These are phyloP conservation scores for Nebria salina DNA, from an alignment of 2,888 invertebrate species.

Conservation along the genomic window DNA sequence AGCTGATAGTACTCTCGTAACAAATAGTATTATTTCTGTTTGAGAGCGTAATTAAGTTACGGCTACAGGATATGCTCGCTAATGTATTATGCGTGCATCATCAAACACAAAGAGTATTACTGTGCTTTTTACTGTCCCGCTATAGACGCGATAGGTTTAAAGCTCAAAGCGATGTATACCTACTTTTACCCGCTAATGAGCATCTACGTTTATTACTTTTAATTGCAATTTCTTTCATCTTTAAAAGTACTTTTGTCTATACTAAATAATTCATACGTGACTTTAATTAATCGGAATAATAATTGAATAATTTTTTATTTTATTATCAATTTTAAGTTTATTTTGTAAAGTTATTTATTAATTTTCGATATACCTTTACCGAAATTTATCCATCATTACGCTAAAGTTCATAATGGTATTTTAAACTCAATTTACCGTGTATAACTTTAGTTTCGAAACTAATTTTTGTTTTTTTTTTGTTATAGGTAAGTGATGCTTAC, in stretches of 20 bases:
- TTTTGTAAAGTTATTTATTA: too few species aligned
- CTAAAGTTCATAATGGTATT: too few species aligned
- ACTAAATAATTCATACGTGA: too few species aligned
- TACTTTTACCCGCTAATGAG: neutral
- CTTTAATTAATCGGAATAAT: too few species aligned
- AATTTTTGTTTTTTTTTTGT: neutral
- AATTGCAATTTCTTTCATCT: neutral
- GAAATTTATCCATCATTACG: too few species aligned
- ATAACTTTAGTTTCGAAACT: too few species aligned
- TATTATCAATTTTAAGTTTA: too few species aligned
- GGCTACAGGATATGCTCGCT: neutral
- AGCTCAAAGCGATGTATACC: neutral
- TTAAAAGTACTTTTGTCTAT: too few species aligned
- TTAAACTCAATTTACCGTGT: neutral
- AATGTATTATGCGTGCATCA: neutral
- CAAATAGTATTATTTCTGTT: neutral
- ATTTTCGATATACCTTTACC: too few species aligned
- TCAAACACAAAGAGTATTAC: neutral
- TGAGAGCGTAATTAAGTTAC: neutral
- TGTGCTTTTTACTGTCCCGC: neutral
- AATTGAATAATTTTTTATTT: too few species aligned
- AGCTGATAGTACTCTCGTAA: neutral
- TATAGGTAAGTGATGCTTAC: neutral
- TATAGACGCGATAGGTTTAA: neutral
- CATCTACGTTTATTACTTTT: neutral